Percentiles rank a stretch among this genome's conserved stretches.
Evolutionary conservation across 2,797 vertebrate species (phyloP).

Genomic region (Uromys caudimaculatus): DNA sequence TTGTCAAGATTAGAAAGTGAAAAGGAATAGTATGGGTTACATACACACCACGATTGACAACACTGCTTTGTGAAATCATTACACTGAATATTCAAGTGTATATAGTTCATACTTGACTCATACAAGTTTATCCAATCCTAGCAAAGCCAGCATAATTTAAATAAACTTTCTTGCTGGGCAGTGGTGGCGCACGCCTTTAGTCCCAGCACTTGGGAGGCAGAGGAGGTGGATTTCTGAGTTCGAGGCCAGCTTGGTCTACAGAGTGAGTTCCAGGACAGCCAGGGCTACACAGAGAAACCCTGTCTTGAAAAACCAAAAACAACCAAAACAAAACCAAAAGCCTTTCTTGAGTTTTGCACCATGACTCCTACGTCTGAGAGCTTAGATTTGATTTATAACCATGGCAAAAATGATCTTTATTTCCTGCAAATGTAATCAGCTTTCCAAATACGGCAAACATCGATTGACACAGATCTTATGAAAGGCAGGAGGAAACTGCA

Average conservation of each 20-base stretch:
- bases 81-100: conserved; percentile 64
- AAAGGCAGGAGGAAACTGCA: conserved; percentile 59
- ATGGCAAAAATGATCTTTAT: conserved; percentile 75
- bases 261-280: too few species aligned
- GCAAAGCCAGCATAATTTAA: conserved; percentile 81
- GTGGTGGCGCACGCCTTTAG: too few species aligned
- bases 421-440: conserved; percentile 77
- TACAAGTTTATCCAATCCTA: conserved; percentile 77
- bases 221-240: too few species aligned
- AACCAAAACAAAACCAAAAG: too few species aligned
- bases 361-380: conserved; percentile 68
- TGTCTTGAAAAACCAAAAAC: too few species aligned
- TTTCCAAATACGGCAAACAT: conserved; percentile 70
- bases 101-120: conserved; percentile 80
- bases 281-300: too few species aligned
- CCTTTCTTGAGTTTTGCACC: conserved; percentile 84
- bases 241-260: too few species aligned
- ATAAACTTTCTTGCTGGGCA: conserved; percentile 83
- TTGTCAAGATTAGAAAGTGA: conserved; percentile 61
- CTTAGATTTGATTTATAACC: conserved; percentile 74
- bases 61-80: conserved; percentile 61
- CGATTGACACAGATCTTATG: conserved; percentile 62
- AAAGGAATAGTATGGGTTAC: conserved; percentile 57
- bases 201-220: too few species aligned
- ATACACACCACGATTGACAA: conserved; percentile 52